A percentile compares a stretch with the other conserved stretches of the same genome.
These are phyloP conservation scores for Pegoplata infirma DNA, from an alignment of 2,888 invertebrate species.

Conservation along the genomic window DNA sequence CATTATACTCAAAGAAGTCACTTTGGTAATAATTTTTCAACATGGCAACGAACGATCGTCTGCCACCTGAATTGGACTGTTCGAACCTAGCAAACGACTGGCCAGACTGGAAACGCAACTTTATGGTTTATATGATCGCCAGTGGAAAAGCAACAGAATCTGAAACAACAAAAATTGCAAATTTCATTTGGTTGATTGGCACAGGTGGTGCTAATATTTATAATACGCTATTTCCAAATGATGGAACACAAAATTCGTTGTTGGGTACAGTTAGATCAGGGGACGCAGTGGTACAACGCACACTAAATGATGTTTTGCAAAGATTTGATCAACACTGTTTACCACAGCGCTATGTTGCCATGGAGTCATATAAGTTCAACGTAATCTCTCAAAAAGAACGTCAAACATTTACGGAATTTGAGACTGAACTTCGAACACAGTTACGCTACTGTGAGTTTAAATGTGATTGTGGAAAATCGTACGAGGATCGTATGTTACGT, in stretches of 20 bases:
- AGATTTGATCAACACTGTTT: constrained; percentile 51
- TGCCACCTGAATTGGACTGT: background rate
- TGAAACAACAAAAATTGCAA: too few species aligned
- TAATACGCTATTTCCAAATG: too few species aligned
- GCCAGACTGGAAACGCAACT: background rate
- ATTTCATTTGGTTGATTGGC: too few species aligned
- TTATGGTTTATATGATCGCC: constrained; percentile 1
- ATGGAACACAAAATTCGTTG: too few species aligned
- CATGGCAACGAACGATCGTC: background rate
- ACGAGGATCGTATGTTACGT: constrained; percentile 57
- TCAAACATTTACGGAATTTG: constrained; percentile 57
- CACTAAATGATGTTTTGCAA: constrained; percentile 30
- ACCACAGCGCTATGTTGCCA: too few species aligned
- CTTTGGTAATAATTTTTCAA: background rate
- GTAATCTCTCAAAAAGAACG: constrained; percentile 47
- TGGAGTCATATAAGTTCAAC: too few species aligned
- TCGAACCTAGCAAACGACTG: background rate
- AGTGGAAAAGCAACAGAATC: too few species aligned
- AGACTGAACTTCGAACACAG: constrained; percentile 60
- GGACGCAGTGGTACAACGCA: background rate
- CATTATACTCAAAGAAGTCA: too few species aligned
- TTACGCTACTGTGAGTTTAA: constrained; percentile 55
- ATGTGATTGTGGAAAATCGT: constrained; percentile 42
- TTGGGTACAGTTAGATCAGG: too few species aligned
- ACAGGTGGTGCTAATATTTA: too few species aligned